phyloP scores from a whole-genome alignment of 2,888 invertebrate genomes.

The Sinotaia quadrata region DNA sequence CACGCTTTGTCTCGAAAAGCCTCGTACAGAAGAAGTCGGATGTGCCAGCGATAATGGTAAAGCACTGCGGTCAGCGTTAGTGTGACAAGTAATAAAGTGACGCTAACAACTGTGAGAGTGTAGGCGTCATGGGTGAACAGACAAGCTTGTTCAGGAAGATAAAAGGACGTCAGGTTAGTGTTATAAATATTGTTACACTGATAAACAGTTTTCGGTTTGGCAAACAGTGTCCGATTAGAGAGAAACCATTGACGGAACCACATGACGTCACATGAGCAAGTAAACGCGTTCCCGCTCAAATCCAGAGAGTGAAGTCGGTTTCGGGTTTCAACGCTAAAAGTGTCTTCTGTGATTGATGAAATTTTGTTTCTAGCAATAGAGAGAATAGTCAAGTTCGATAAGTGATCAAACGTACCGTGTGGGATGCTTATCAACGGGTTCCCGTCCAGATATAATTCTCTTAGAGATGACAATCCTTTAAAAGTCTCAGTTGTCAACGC shows the following conservation, averaged over 20 bases:
- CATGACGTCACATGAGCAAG: not conserved
- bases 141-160: constrained; percentile 24
- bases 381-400: not conserved
- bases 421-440: not conserved
- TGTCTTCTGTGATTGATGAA: not conserved
- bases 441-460: not conserved
- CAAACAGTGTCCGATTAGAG: not conserved
- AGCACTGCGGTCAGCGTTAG: constrained; percentile 51
- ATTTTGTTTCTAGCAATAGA: not conserved
- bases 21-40: constrained; percentile 74
- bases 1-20: constrained; percentile 1
- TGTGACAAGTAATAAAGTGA: constrained; percentile 30
- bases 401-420: not conserved
- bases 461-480: not conserved
- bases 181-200: not conserved
- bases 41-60: constrained; percentile 76
- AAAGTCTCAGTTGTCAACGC: not conserved
- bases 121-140: constrained; percentile 18
- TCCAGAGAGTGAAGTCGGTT: not conserved
- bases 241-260: not conserved
- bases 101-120: constrained; percentile 22
- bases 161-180: not conserved
- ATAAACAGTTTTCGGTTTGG: not conserved
- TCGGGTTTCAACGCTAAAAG: not conserved
- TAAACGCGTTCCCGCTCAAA: not conserved